phyloP scores from a whole-genome alignment of 2,888 invertebrate species.

The Halocaridina rubra region DNA sequence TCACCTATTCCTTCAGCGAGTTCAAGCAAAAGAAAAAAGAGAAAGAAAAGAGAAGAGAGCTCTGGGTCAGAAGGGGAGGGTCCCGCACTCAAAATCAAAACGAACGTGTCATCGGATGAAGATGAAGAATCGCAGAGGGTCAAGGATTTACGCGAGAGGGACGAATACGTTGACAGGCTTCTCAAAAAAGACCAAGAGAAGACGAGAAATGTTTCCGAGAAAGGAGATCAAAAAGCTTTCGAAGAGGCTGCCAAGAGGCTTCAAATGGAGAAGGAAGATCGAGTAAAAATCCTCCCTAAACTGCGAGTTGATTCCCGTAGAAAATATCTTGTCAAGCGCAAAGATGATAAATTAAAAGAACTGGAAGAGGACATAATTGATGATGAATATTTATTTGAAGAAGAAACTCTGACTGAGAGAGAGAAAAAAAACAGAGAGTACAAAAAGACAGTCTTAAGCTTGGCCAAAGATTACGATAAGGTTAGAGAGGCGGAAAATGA shows the following conservation, averaged over 20 bases:
- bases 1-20: no score
- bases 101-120: conserved; percentile 70
- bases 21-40: background rate
- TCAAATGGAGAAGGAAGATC: conserved; percentile 86
- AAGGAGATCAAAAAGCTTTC: conserved; percentile 75
- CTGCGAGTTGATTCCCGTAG: conserved; percentile 90
- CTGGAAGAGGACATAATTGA: conserved; percentile 94
- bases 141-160: conserved; percentile 89
- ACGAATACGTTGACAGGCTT: conserved; percentile 91
- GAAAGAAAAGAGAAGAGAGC: conserved; percentile 17
- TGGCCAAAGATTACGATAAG: conserved; percentile 95
- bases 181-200: conserved; percentile 90
- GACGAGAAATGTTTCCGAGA: conserved; percentile 79
- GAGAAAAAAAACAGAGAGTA: conserved; percentile 88
- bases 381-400: conserved; percentile 94
- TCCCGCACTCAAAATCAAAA: conserved; percentile 28
- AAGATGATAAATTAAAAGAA: conserved; percentile 95
- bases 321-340: conserved; percentile 94
- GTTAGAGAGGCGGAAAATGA: conserved; percentile 93
- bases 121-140: conserved; percentile 77
- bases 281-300: conserved; percentile 87
- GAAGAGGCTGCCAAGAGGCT: conserved; percentile 90
- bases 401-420: conserved; percentile 84
- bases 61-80: conserved; percentile 52
- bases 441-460: conserved; percentile 87